phyloP scores from a whole-genome alignment of 1,140 invertebrate genomes.

The Lethocerus indicus region DNA sequence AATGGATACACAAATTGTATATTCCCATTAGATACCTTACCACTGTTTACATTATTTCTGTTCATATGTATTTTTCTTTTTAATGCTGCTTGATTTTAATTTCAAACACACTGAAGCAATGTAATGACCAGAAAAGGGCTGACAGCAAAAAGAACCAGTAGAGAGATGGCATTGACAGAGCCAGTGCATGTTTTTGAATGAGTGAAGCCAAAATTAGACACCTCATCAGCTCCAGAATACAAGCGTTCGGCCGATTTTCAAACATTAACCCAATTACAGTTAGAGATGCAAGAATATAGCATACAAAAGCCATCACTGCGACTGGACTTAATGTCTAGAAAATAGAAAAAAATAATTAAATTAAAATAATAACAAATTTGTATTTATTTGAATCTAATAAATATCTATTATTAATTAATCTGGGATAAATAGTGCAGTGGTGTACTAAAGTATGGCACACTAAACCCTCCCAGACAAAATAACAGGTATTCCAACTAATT shows the following conservation, averaged over 20 bases:
- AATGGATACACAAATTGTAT: no score
- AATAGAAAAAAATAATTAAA: constrained; percentile 4
- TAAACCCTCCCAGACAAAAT: background rate
- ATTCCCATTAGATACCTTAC: no score
- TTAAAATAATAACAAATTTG: constrained; percentile 1
- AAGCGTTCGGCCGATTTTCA: constrained; percentile 34
- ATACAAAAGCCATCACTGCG: constrained; percentile 32
- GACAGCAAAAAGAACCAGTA: constrained; percentile 15
- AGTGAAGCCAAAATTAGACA: constrained; percentile 28
- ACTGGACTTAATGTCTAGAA: constrained; percentile 39
- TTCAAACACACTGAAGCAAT: constrained; percentile 13
- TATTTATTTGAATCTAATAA: constrained; percentile 3
- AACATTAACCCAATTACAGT: constrained; percentile 52
- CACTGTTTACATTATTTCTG: no score
- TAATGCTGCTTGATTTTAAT: no score
- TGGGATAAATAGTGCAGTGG: background rate
- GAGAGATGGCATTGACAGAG: constrained; percentile 8
- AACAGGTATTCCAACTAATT: background rate
- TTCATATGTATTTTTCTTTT: no score
- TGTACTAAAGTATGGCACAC: background rate
- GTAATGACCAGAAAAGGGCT: constrained; percentile 15
- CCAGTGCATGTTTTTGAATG: constrained; percentile 3
- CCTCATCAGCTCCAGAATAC: constrained; percentile 33
- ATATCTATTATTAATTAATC: background rate
- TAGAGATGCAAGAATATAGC: constrained; percentile 44